Evolutionary conservation across 2,113 vertebrate genomes (phyloP).

Genomic region (Origma solitaria): DNA sequence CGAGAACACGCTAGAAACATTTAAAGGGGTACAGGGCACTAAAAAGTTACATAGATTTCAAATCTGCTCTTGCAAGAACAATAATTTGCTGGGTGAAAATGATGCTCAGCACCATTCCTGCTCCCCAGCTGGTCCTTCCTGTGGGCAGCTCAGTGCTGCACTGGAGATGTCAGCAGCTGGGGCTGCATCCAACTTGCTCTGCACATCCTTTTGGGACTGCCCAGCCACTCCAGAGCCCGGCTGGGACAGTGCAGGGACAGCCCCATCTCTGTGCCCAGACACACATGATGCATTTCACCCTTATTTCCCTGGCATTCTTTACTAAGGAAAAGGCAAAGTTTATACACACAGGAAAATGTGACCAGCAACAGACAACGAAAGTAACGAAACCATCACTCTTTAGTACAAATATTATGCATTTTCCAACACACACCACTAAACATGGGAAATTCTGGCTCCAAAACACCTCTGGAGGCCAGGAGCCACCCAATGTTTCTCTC

Average conservation of each 20-base stretch:
- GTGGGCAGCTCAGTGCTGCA: background rate
- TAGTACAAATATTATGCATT: background rate
- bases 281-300: background rate
- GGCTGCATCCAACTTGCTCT: background rate
- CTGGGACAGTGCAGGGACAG: background rate
- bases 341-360: accelerated
- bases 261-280: background rate
- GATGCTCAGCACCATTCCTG: background rate
- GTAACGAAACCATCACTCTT: accelerated
- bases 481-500: background rate
- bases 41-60: constrained; percentile 71
- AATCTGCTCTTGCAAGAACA: constrained; percentile 44
- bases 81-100: constrained; percentile 49
- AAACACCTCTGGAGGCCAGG: accelerated
- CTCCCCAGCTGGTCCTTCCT: background rate
- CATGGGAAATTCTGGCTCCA: too few species aligned
- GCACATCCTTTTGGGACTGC: background rate
- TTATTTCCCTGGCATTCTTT: background rate
- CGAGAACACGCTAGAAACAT: constrained; percentile 23
- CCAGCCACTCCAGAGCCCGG: background rate
- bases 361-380: background rate
- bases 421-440: background rate
- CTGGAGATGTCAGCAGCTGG: background rate
- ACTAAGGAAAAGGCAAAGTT: background rate
- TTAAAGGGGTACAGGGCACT: constrained; percentile 62